Conservation (phyloP, 2,888 invertebrate species). For the Lordiphosa fenestrarum region DNA sequence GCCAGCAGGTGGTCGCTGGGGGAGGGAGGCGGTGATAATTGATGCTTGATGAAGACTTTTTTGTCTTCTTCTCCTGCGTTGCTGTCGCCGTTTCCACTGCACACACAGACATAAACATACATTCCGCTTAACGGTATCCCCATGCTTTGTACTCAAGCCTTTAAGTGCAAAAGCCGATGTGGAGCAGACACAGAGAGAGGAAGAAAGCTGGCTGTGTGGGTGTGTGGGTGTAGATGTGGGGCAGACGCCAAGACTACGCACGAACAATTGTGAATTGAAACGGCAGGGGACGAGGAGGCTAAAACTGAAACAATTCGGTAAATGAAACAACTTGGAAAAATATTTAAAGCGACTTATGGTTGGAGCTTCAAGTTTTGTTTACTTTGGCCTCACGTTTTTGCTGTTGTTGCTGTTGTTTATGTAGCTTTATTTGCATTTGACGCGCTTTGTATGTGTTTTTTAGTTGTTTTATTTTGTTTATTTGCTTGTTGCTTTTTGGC, state of each 20-base stretch:
- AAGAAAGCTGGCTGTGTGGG: conserved; percentile 12
- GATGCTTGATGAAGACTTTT: conserved; percentile 5
- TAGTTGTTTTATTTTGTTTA: conserved; percentile 32
- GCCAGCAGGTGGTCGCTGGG: conserved; percentile 5
- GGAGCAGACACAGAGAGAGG: conserved; percentile 44
- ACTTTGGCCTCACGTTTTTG: conserved; percentile 45
- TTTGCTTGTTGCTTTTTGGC: conserved; percentile 57
- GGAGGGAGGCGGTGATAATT: conserved; percentile 5
- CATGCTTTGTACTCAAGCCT: conserved; percentile 16
- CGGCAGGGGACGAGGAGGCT: conserved; percentile 14
- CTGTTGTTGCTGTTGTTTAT: conserved; percentile 24
- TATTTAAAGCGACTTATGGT: conserved; percentile 23
- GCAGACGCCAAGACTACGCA: conserved; percentile 4
- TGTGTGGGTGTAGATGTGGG: conserved; percentile 7
- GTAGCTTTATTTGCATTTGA: conserved; percentile 45
- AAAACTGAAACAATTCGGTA: conserved; percentile 49
- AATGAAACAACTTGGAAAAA: conserved; percentile 31
- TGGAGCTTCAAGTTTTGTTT: conserved; percentile 34
- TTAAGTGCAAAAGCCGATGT: conserved; percentile 41
- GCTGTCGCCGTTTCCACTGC: conserved; percentile 1
- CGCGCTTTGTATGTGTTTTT: conserved; percentile 12
- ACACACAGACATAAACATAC: not conserved
- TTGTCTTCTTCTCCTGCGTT: not conserved
- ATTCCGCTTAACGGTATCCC: conserved; percentile 46
- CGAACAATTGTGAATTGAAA: conserved; percentile 37